A percentile compares a stretch with the other conserved stretches of the same genome.
Evolutionary conservation across 2,888 invertebrate species (phyloP).

Genomic region (Sylvicola cinctus): DNA sequence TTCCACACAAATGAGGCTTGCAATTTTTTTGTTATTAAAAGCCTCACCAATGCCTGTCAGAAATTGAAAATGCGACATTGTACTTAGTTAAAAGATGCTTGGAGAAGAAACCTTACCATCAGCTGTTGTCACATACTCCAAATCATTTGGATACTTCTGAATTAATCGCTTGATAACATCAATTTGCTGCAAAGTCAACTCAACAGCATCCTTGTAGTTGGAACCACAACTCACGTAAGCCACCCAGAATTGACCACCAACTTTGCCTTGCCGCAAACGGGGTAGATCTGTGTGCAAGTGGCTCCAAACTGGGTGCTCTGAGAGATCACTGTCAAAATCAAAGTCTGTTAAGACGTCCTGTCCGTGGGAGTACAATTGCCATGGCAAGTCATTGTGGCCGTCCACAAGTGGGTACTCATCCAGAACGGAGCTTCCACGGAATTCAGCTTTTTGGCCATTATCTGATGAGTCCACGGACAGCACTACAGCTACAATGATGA

Average conservation of each 20-base stretch:
- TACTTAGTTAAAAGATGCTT: not conserved
- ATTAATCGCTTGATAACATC: slow-evolving; percentile 36
- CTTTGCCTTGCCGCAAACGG: slow-evolving; percentile 27
- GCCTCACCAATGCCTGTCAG: slow-evolving; percentile 25
- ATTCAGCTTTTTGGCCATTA: no score
- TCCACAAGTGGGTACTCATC: not conserved
- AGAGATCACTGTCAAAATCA: slow-evolving; percentile 22
- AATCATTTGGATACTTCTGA: slow-evolving; percentile 21
- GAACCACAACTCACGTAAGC: slow-evolving; percentile 31
- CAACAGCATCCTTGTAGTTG: slow-evolving; percentile 33
- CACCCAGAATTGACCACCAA: slow-evolving; percentile 41
- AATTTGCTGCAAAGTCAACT: slow-evolving; percentile 34
- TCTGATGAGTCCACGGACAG: no score
- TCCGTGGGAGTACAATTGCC: slow-evolving; percentile 20
- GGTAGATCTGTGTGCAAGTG: slow-evolving; percentile 29
- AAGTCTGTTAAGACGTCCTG: slow-evolving; percentile 24
- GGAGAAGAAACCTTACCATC: slow-evolving; percentile 11
- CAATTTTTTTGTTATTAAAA: slow-evolving; percentile 29
- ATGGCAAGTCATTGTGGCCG: slow-evolving; percentile 28
- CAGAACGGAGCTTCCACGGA: not conserved
- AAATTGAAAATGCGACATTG: slow-evolving; percentile 3
- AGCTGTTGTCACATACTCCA: slow-evolving; percentile 22
- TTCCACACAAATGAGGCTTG: slow-evolving; percentile 35
- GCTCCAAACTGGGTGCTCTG: slow-evolving; percentile 23
- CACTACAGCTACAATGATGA: no score